phyloP scores from a whole-genome alignment of 1,140 invertebrate genomes.

The Drosophila kohkoa region DNA sequence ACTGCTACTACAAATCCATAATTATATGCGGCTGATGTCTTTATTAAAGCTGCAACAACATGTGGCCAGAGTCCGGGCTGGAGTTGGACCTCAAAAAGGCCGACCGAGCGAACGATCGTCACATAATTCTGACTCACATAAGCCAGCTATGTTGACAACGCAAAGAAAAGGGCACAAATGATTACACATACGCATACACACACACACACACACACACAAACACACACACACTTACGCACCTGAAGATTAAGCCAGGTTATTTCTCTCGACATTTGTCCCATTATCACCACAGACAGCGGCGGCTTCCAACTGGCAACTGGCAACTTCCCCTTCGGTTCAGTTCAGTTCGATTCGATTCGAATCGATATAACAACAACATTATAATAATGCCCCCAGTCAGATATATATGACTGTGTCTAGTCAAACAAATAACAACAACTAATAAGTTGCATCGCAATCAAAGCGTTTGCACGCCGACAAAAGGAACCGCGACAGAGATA shows the following conservation, averaged over 20 bases:
- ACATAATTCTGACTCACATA: conserved; percentile 84
- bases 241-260: conserved; percentile 72
- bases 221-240: conserved; percentile 19
- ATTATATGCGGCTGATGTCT: conserved; percentile 82
- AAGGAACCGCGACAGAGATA: conserved; percentile 44
- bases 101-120: conserved; percentile 69
- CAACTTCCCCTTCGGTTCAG: conserved; percentile 17
- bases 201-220: conserved; percentile 6
- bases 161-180: conserved; percentile 71
- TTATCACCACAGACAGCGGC: conserved; percentile 80
- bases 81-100: conserved; percentile 64
- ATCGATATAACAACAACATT: conserved; percentile 44
- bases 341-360: conserved; percentile 1
- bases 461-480: conserved; percentile 72
- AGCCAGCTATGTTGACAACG: conserved; percentile 83
- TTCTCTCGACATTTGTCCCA: conserved; percentile 75
- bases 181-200: conserved; percentile 49
- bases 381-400: conserved; percentile 46
- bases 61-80: conserved; percentile 51
- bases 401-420: conserved; percentile 80
- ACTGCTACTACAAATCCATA: conserved; percentile 78
- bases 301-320: conserved; percentile 70
- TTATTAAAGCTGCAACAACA: conserved; percentile 81
- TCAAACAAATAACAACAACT: conserved; percentile 83
- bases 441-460: conserved; percentile 81